Evolutionary conservation across 2,888 invertebrate species (phyloP).

Genomic region (Euzophera pinguis): DNA sequence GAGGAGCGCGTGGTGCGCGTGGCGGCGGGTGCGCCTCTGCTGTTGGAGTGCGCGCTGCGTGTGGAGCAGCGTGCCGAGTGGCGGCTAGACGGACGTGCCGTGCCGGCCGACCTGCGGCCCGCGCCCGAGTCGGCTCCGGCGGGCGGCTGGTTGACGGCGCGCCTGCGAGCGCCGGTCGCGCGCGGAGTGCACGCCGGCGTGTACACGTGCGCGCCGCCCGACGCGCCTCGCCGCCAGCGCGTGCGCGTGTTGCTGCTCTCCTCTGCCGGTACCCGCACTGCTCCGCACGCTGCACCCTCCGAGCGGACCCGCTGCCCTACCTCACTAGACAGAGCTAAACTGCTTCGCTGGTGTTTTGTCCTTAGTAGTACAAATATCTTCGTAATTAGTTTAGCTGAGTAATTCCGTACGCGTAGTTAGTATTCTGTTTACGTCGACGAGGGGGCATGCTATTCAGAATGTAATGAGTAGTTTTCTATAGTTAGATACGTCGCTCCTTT

Average conservation of each 20-base stretch:
- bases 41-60: constrained; percentile 60
- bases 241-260: constrained; percentile 22
- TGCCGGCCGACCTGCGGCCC: constrained; percentile 46
- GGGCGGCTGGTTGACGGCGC: constrained; percentile 41
- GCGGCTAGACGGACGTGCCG: constrained; percentile 45
- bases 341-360: constrained; percentile 3
- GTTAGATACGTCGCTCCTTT: too few relatives aligned
- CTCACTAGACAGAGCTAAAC: neutral
- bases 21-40: constrained; percentile 54
- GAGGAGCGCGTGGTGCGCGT: constrained; percentile 41
- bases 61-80: constrained; percentile 47
- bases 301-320: too few relatives aligned
- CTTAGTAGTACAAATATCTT: neutral
- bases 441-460: too few relatives aligned
- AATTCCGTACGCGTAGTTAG: neutral
- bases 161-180: constrained; percentile 42
- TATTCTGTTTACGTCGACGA: neutral
- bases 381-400: neutral
- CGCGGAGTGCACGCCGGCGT: constrained; percentile 48
- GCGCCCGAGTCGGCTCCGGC: constrained; percentile 38
- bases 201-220: constrained; percentile 50
- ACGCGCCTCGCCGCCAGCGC: constrained; percentile 22
- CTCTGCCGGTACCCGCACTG: constrained; percentile 7
- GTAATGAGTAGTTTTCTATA: too few relatives aligned
- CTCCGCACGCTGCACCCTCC: too few relatives aligned